Evolutionary conservation across 2,797 vertebrate species (phyloP).

Genomic region (Mormyrops attenuatus): DNA sequence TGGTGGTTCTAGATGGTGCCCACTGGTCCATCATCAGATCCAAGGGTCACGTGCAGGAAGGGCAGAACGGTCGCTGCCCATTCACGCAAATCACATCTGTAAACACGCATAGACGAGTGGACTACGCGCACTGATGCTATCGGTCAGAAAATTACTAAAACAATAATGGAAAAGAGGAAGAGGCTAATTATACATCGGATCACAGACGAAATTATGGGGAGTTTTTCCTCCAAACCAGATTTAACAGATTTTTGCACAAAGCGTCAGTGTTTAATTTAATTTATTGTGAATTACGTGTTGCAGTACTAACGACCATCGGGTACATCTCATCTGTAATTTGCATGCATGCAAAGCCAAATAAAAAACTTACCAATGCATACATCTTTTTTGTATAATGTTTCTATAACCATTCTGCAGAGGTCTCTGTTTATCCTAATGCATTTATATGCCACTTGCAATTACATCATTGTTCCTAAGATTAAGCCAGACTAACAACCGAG

Average conservation of each 20-base stretch:
- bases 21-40: constrained; percentile 12
- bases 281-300: background rate
- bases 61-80: constrained; percentile 35
- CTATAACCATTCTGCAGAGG: background rate
- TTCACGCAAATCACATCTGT: constrained; percentile 42
- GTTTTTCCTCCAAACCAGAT: background rate
- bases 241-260: background rate
- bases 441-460: background rate
- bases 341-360: background rate
- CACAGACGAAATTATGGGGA: constrained; percentile 23
- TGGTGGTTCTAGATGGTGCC: background rate
- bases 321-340: background rate
- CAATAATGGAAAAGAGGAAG: constrained; percentile 43
- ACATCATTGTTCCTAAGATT: background rate
- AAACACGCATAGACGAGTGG: constrained; percentile 51
- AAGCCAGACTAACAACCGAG: background rate
- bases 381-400: background rate
- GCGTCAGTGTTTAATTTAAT: background rate
- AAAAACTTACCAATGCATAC: background rate
- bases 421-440: background rate
- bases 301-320: background rate
- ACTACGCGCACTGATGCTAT: constrained; percentile 51
- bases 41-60: constrained; percentile 47
- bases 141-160: constrained; percentile 38
- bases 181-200: constrained; percentile 44